Conservation (phyloP, 2,888 invertebrate genomes). For the Urechis unicinctus region DNA sequence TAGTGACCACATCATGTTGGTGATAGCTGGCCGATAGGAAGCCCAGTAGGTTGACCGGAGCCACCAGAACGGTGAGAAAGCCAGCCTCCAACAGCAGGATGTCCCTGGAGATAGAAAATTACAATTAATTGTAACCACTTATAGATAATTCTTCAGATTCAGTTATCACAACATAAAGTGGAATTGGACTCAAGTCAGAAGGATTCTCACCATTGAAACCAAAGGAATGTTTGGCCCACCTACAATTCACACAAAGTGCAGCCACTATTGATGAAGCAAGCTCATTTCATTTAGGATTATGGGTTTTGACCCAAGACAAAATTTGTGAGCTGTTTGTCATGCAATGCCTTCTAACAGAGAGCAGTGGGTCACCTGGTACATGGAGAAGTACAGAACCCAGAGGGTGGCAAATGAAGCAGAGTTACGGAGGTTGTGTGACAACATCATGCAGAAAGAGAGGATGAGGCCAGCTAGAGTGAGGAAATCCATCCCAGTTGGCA, state of each 20-base stretch:
- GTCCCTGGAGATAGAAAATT: conserved; percentile 58
- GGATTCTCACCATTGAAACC: conserved; percentile 65
- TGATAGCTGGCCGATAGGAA: conserved; percentile 26
- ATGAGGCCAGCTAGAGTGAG: conserved; percentile 61
- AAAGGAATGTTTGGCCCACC: conserved; percentile 69
- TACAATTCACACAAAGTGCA: conserved; percentile 27
- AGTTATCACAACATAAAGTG: not conserved
- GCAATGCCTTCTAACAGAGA: too few relatives aligned
- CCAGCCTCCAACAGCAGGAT: conserved; percentile 68
- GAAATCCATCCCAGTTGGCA: conserved; percentile 64
- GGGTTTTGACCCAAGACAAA: too few relatives aligned
- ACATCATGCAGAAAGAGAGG: conserved; percentile 62
- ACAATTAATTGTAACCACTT: too few relatives aligned
- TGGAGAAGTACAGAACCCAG: conserved; percentile 67
- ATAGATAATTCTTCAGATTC: too few relatives aligned
- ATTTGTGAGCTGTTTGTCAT: too few relatives aligned
- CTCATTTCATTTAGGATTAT: too few relatives aligned
- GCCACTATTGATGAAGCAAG: too few relatives aligned
- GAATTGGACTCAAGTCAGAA: not conserved
- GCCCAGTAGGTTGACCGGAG: conserved; percentile 55
- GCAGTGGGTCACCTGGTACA: conserved; percentile 61
- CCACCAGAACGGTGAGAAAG: conserved; percentile 64
- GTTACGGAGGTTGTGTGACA: conserved; percentile 47
- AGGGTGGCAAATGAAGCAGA: conserved; percentile 60
- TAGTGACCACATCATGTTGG: conserved; percentile 53